phyloP scores from a whole-genome alignment of 1,140 invertebrate genomes.

The Zaprionus ghesquierei region DNA sequence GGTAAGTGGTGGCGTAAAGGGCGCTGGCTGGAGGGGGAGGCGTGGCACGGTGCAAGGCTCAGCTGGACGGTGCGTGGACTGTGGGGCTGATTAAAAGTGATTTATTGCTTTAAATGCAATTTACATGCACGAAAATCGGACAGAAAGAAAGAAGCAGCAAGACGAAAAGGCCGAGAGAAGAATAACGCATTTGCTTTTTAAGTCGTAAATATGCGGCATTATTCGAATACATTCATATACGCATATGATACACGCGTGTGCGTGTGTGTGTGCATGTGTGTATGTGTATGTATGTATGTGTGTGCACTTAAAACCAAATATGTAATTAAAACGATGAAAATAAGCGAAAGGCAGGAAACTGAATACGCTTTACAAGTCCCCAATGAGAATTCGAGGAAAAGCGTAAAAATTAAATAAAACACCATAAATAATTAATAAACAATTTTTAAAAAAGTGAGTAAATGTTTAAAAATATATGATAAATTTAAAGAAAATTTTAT shows the following conservation, averaged over 20 bases:
- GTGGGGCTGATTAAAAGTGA: conserved; percentile 76
- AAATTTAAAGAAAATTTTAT: no score
- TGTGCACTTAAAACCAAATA: neutral
- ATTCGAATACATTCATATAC: conserved; percentile 11
- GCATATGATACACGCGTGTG: neutral
- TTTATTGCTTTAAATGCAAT: conserved; percentile 80
- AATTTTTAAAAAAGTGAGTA: no score
- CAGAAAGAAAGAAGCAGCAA: conserved; percentile 29
- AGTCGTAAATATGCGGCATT: conserved; percentile 46
- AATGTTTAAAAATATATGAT: no score
- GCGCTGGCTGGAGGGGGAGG: no score
- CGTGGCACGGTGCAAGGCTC: conserved; percentile 39
- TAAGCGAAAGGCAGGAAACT: neutral
- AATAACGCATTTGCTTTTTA: conserved; percentile 41
- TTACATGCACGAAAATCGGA: conserved; percentile 73
- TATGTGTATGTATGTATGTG: neutral
- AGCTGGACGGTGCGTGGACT: conserved; percentile 51
- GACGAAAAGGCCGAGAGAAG: conserved; percentile 6
- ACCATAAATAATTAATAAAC: no score
- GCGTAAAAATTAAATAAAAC: no score
- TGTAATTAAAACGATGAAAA: neutral
- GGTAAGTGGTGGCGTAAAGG: no score
- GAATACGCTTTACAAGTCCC: neutral
- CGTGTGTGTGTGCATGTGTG: neutral
- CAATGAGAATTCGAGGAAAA: neutral